Evolutionary conservation across 1,140 invertebrate species (phyloP).

Genomic region (Ctenoplectra terminalis): DNA sequence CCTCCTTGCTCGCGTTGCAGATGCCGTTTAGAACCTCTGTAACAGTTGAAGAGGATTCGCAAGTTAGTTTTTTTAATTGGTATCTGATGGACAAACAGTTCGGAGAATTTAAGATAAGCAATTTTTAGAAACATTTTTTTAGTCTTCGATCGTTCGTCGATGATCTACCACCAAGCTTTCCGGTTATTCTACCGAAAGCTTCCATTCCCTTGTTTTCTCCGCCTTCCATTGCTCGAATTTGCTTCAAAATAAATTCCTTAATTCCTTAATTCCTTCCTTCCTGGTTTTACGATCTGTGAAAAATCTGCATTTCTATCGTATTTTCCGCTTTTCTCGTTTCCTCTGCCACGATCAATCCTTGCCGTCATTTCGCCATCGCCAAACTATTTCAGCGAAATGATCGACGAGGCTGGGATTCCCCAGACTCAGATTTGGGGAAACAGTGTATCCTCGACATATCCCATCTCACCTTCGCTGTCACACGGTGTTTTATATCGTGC

Average conservation of each 20-base stretch:
- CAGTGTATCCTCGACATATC: not conserved
- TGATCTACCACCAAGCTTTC: too few species aligned
- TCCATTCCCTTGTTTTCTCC: too few species aligned
- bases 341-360: not conserved
- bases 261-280: too few species aligned
- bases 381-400: not conserved
- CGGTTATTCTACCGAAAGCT: too few species aligned
- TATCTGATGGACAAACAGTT: not conserved
- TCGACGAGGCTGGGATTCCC: not conserved
- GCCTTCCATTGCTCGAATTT: too few species aligned
- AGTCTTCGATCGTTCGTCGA: too few species aligned
- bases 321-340: not conserved
- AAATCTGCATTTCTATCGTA: not conserved
- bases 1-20: constrained; percentile 89
- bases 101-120: too few species aligned
- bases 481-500: constrained; percentile 66
- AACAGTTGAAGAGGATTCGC: constrained; percentile 79
- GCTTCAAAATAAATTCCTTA: too few species aligned
- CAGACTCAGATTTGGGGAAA: not conserved
- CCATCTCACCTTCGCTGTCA: constrained; percentile 51
- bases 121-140: too few species aligned
- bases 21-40: constrained; percentile 93
- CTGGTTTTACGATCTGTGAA: too few species aligned
- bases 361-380: not conserved
- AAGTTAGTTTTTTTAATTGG: not conserved